Evolutionary conservation across 2,888 invertebrate genomes (phyloP), one percentile per base, ranked within the genome.

Genomic region (Gryllus longicercus): DNA sequence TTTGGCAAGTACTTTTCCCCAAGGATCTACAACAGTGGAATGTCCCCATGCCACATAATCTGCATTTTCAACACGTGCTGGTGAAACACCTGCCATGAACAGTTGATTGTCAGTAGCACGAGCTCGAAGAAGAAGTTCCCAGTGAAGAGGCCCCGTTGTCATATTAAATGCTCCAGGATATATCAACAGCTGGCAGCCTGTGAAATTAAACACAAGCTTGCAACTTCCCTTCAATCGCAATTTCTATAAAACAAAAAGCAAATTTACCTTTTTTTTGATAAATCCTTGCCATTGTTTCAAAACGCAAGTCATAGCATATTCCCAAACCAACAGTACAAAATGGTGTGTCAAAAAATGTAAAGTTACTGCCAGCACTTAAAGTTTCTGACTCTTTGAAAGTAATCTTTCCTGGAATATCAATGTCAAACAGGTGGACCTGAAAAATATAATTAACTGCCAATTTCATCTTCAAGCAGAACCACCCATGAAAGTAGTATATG

Each of bases 161-260:
- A 95, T 95, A 87, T 97, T 98, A 87, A 98, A 98, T 2, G 98
- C 97, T 50, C 94, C 97, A 0, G 98, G 98, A 88, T 97, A 98
- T 49, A 98, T 88, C 50, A 98, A 87, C 84, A 98, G 87, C 80
- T 95, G 91, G 85, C 97, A 97, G 0, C 95, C 96, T 93, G 84
- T 14, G 79, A 78, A 75, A 80, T 49, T 82, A 16, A 80, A 79
- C 78, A 5, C 11, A 25, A 23, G 16, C n/a, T 18, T n/a, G 74
- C 2, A 49, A n/a, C 74, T 12, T 2, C 74, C 25, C 5, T 49
- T 18, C 16, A 16, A n/a, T 50, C 18, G 21, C 5, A 10, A 78
- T 21, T 49, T 49, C 5, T n/a, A 21, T 38, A 23, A 16, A 21
- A 49, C 8, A 78, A 0, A 38, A 51, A 2, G 18, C 8, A n/a